A percentile compares a stretch with the other conserved stretches of the same genome.
phyloP scores from a whole-genome alignment of 1,140 invertebrate species.

The Spodoptera litura region DNA sequence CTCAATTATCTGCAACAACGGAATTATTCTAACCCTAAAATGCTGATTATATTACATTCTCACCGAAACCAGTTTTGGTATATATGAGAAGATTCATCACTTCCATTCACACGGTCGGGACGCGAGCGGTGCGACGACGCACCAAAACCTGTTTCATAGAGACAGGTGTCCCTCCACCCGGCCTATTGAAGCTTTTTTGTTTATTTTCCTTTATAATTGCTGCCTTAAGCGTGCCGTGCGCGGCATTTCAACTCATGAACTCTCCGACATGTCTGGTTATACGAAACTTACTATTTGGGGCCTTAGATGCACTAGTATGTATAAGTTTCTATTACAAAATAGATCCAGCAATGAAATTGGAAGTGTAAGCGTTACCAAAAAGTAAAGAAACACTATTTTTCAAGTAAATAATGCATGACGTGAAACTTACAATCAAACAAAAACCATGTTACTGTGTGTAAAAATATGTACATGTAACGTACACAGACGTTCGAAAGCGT shows the following conservation, averaged over 20 bases:
- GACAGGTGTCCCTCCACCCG: constrained; percentile 66
- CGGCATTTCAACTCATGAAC: constrained; percentile 36
- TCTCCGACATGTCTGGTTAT: constrained; percentile 35
- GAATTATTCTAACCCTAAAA: constrained; percentile 45
- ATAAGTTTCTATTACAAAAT: neutral
- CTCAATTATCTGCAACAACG: constrained; percentile 16
- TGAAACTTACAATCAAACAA: neutral
- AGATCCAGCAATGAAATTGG: neutral
- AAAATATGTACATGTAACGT: neutral
- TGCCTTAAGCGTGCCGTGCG: constrained; percentile 50
- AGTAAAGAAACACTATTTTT: constrained; percentile 13
- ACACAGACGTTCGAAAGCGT: constrained; percentile 40
- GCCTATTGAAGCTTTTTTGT: constrained; percentile 56
- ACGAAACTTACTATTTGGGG: constrained; percentile 42
- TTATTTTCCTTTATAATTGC: constrained; percentile 56
- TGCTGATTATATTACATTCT: constrained; percentile 55
- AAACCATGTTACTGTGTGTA: constrained; percentile 5
- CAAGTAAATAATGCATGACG: constrained; percentile 21
- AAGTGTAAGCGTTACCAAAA: neutral
- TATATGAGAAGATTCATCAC: constrained; percentile 73
- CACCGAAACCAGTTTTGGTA: constrained; percentile 68
- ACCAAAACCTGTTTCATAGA: constrained; percentile 73
- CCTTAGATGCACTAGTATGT: neutral
- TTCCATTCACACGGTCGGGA: constrained; percentile 75
- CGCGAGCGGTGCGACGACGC: constrained; percentile 50